A percentile compares a stretch with the other conserved stretches of the same genome.
Evolutionary conservation across 2,113 vertebrate species (phyloP).

Genomic region (Redunca redunca): DNA sequence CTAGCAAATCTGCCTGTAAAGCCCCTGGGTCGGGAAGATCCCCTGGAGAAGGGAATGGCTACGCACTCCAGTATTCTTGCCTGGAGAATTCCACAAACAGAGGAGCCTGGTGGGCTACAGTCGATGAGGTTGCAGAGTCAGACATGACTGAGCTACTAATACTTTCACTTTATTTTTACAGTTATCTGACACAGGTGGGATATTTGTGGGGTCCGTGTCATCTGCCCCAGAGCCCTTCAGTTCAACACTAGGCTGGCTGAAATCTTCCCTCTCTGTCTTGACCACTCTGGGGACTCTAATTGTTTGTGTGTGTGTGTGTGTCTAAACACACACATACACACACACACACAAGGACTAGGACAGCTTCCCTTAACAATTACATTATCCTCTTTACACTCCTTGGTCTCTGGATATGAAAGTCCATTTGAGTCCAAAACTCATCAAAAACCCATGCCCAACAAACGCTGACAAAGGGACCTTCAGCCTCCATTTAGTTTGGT

Average conservation of each 20-base stretch:
- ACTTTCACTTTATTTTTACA: background rate
- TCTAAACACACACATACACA: accelerated
- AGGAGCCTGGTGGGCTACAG: background rate
- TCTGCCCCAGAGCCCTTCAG: background rate
- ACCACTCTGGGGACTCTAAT: background rate
- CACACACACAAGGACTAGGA: background rate
- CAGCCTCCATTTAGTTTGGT: background rate
- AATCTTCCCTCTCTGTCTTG: background rate
- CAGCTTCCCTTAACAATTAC: background rate
- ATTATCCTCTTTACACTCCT: background rate
- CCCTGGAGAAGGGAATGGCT: background rate
- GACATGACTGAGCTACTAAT: background rate
- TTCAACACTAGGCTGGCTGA: background rate
- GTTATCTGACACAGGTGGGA: background rate
- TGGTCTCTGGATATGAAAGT: background rate
- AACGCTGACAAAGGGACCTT: background rate
- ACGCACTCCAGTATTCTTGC: background rate
- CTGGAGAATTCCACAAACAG: background rate
- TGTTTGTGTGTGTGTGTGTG: background rate
- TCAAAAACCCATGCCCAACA: accelerated
- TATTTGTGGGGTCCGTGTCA: background rate
- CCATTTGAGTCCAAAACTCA: background rate
- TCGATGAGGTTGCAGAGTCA: accelerated
- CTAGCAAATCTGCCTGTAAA: background rate
- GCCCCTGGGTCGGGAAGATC: background rate